phyloP scores from a whole-genome alignment of 2,113 vertebrate species.

The Ammospiza nelsoni region DNA sequence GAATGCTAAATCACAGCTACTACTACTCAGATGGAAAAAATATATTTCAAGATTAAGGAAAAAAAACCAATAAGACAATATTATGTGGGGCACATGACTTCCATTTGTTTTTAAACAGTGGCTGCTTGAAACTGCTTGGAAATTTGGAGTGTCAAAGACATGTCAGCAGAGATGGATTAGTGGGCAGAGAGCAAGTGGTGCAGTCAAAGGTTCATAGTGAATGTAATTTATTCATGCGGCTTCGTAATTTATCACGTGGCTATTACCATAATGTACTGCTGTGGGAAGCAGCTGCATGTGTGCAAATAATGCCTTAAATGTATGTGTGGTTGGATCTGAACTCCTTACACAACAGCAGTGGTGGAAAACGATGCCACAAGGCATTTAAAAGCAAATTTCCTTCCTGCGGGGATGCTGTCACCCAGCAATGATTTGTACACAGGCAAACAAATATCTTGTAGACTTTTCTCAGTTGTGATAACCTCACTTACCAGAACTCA shows the following conservation, averaged over 20 bases:
- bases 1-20: neutral
- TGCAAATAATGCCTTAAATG: slow-evolving; percentile 32
- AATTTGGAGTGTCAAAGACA: slow-evolving; percentile 13
- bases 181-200: slow-evolving; percentile 40
- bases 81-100: neutral
- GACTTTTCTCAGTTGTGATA: neutral
- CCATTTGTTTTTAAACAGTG: slow-evolving; percentile 31
- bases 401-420: slow-evolving; percentile 25
- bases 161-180: slow-evolving; percentile 30
- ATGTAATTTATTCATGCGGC: slow-evolving; percentile 51
- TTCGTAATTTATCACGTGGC: neutral
- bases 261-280: slow-evolving; percentile 2
- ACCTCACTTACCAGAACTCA: neutral
- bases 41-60: neutral
- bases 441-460: neutral
- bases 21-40: neutral
- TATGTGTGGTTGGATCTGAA: slow-evolving; percentile 24
- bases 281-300: slow-evolving; percentile 10
- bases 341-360: neutral
- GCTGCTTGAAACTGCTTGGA: neutral
- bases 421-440: neutral
- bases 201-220: slow-evolving; percentile 40
- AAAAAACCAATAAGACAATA: neutral
- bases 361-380: neutral
- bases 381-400: slow-evolving; percentile 35